A percentile compares a stretch with the other conserved stretches of the same genome.
Conservation (phyloP, 1,140 invertebrate species). For the Platorchestia sp. region DNA sequence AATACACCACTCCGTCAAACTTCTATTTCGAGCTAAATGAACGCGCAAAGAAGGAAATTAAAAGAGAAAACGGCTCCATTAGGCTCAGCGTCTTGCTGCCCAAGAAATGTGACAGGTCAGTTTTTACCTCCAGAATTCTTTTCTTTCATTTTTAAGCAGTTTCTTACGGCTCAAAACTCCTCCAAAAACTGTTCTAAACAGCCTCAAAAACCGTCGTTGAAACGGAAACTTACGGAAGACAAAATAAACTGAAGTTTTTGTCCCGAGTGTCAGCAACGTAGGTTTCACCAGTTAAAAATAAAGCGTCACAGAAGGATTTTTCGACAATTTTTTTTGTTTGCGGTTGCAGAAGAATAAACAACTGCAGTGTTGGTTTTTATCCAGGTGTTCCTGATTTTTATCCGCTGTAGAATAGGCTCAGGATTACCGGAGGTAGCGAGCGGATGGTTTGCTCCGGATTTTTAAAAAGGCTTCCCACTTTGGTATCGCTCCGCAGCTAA, state of each 20-base stretch:
- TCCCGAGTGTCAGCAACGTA: not conserved
- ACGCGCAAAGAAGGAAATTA: not conserved
- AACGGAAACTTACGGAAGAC: not conserved
- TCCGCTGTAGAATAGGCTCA: not conserved
- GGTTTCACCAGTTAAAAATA: not conserved
- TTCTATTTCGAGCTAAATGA: not conserved
- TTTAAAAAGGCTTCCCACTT: not conserved
- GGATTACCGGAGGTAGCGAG: too few species aligned
- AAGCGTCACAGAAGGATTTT: not conserved
- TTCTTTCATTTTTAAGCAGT: not conserved
- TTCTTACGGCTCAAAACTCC: not conserved
- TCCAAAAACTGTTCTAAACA: not conserved
- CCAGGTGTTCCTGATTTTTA: too few species aligned
- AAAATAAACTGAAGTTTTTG: not conserved
- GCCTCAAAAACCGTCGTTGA: conserved; percentile 11
- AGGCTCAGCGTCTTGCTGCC: not conserved
- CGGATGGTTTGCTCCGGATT: not conserved
- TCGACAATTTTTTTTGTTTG: not conserved
- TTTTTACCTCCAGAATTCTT: not conserved
- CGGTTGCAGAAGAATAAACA: not conserved
- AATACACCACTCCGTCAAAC: not conserved
- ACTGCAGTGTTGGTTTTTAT: too few species aligned
- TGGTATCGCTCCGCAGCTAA: not conserved
- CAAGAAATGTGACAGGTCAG: not conserved
- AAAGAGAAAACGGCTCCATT: not conserved